Percentiles rank a stretch among this genome's conserved stretches.
These are phyloP conservation scores for Quadriops clusia DNA, from an alignment of 2,888 invertebrate genomes.

Conservation along the genomic window DNA sequence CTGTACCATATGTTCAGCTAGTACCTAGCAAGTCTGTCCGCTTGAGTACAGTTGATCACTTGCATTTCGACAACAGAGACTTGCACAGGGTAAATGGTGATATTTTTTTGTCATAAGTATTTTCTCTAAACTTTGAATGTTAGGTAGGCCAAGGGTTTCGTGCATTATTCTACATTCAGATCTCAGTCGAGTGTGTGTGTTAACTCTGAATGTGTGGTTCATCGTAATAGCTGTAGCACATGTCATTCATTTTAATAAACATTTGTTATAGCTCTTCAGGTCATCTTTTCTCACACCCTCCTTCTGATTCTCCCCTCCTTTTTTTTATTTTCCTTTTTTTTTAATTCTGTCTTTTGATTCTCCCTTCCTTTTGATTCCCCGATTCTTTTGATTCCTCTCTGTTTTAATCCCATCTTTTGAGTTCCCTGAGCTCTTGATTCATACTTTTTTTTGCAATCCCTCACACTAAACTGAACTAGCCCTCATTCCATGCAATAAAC, in stretches of 20 bases:
- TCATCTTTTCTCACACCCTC: conserved; percentile 29
- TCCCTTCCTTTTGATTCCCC: too few relatives aligned
- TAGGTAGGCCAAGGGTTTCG: conserved; percentile 40
- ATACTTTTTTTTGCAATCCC: too few relatives aligned
- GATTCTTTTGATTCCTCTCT: too few relatives aligned
- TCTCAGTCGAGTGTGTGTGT: conserved; percentile 20
- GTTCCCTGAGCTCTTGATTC: too few relatives aligned
- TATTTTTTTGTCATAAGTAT: conserved; percentile 42
- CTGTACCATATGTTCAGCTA: conserved; percentile 41
- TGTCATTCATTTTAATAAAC: conserved; percentile 35
- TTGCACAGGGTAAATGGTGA: conserved; percentile 43
- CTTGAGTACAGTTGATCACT: conserved; percentile 39
- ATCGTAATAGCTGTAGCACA: conserved; percentile 34
- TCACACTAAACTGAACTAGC: too few relatives aligned
- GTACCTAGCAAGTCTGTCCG: conserved; percentile 41
- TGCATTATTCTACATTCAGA: conserved; percentile 34
- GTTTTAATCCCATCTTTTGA: too few relatives aligned
- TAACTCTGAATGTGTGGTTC: conserved; percentile 16
- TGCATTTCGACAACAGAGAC: conserved; percentile 40
- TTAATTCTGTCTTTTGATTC: neutral
- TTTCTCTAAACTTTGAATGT: conserved; percentile 40
- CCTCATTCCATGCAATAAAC: too few relatives aligned
- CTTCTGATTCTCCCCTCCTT: conserved; percentile 15
- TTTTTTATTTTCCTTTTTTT: neutral
- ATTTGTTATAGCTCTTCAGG: conserved; percentile 35